Percentiles rank a stretch among this genome's conserved stretches.
phyloP scores from a whole-genome alignment of 2,113 vertebrate genomes.

The Lepidothrix coronata region DNA sequence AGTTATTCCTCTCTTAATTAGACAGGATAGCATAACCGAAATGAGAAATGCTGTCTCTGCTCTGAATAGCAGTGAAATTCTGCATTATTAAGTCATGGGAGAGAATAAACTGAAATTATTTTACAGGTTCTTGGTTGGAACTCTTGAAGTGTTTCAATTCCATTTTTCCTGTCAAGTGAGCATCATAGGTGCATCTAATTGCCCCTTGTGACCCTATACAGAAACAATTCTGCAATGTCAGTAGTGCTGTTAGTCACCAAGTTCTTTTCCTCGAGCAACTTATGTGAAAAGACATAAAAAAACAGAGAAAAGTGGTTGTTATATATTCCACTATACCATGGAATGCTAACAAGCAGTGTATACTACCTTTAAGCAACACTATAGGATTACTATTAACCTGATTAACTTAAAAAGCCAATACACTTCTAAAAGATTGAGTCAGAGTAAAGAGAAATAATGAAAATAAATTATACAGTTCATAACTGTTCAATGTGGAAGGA shows the following conservation, averaged over 20 bases:
- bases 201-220: neutral
- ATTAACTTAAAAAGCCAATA: neutral
- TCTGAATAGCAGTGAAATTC: neutral
- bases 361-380: neutral
- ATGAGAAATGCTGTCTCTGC: neutral
- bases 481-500: constrained; percentile 3
- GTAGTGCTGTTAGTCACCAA: neutral
- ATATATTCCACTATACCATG: neutral
- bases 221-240: neutral
- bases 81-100: neutral
- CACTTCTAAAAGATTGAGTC: neutral
- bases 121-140: neutral
- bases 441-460: constrained; percentile 30
- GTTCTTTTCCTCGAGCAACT: neutral
- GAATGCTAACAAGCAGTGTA: neutral
- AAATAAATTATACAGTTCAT: constrained; percentile 8
- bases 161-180: neutral
- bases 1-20: neutral
- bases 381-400: neutral
- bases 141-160: neutral
- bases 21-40: neutral
- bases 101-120: neutral
- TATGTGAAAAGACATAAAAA: neutral
- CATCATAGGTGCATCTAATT: neutral
- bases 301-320: neutral